Evolutionary conservation across 2,888 invertebrate genomes (phyloP).

Genomic region (Pristionchus arcanus): DNA sequence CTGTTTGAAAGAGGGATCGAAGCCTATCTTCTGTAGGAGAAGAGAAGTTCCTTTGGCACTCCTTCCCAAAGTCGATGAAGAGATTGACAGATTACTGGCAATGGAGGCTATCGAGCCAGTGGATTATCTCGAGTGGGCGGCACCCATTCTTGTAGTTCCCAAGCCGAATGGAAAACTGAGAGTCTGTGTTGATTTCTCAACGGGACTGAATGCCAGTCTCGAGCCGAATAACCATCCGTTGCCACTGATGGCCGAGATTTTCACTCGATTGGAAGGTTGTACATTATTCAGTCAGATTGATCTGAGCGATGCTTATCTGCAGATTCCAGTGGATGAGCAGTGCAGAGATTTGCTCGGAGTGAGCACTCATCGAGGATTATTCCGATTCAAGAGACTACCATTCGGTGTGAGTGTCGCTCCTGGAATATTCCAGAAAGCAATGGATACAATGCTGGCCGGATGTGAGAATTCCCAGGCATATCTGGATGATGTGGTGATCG

Average conservation of each 20-base stretch:
- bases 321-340: too few relatives aligned
- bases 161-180: not conserved
- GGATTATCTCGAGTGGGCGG: not conserved
- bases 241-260: not conserved
- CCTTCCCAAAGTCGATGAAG: not conserved
- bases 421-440: too few relatives aligned
- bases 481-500: not conserved
- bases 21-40: not conserved
- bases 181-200: conserved; percentile 14
- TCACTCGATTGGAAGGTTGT: not conserved
- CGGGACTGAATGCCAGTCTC: not conserved
- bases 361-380: too few relatives aligned
- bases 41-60: not conserved
- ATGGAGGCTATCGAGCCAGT: too few relatives aligned
- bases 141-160: too few relatives aligned
- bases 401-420: too few relatives aligned
- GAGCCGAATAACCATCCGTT: too few relatives aligned
- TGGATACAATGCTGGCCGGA: too few relatives aligned
- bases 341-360: too few relatives aligned
- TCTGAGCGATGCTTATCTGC: not conserved
- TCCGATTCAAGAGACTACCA: too few relatives aligned
- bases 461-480: too few relatives aligned
- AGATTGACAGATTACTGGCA: not conserved
- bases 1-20: not conserved
- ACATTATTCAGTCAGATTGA: too few relatives aligned